Conservation (phyloP, 2,888 invertebrate genomes). For the Ormyrus rosae region DNA sequence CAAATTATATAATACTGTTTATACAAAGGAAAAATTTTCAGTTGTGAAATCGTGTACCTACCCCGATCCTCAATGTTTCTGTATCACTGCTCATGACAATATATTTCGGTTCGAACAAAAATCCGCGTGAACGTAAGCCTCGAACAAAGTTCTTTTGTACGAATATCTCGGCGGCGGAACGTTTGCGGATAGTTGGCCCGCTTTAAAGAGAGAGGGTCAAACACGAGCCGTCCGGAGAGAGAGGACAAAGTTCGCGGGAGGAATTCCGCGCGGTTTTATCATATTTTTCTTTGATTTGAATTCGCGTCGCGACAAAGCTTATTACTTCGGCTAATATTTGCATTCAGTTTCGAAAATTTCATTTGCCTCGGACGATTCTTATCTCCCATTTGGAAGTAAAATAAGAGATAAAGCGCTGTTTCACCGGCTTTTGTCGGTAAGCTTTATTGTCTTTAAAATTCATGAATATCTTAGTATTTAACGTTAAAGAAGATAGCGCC, state of each 20-base stretch:
- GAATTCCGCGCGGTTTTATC: background rate
- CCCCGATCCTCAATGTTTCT: no score
- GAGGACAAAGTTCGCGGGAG: background rate
- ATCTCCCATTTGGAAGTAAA: background rate
- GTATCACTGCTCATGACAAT: no score
- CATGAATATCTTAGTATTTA: background rate
- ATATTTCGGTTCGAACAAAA: no score
- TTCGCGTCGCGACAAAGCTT: background rate
- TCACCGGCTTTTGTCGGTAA: background rate
- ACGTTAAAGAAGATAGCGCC: background rate
- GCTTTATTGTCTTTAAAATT: background rate
- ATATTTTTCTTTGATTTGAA: background rate
- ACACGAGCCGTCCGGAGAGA: background rate
- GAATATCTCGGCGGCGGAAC: no score
- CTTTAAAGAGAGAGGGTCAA: background rate
- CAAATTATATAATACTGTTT: no score
- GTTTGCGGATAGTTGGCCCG: background rate
- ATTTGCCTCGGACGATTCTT: background rate
- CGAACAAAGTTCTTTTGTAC: no score
- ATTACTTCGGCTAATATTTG: conserved; percentile 15
- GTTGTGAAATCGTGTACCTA: no score
- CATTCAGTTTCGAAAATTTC: background rate
- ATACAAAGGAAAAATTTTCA: no score
- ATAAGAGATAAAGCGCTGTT: background rate
- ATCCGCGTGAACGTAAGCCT: no score